A percentile compares a stretch with the other conserved stretches of the same genome.
Evolutionary conservation across 2,113 vertebrate genomes (phyloP).

Genomic region (Chloebia gouldiae): DNA sequence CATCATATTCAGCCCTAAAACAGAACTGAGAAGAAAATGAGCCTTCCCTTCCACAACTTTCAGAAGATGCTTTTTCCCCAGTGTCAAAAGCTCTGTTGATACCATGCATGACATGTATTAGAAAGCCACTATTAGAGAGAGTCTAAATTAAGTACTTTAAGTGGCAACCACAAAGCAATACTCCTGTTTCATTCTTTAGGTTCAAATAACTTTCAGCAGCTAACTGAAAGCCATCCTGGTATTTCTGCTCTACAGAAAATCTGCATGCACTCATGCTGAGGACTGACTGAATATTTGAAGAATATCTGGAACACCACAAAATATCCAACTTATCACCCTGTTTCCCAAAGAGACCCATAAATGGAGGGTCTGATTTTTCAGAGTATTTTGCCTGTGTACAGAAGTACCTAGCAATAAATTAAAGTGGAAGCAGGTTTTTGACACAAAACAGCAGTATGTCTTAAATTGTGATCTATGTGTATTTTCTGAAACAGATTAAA

Average conservation of each 20-base stretch:
- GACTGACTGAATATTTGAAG: background rate
- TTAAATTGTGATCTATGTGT: background rate
- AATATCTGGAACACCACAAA: background rate
- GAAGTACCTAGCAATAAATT: background rate
- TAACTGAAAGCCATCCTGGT: background rate
- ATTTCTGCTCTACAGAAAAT: background rate
- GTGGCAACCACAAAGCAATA: background rate
- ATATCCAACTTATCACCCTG: background rate
- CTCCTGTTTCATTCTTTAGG: background rate
- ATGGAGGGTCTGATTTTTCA: background rate
- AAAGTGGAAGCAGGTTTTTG: background rate
- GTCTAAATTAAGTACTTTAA: background rate
- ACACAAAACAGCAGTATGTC: background rate
- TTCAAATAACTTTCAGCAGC: background rate
- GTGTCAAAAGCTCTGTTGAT: background rate
- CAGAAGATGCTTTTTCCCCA: background rate
- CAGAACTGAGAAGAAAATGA: background rate
- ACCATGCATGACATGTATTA: background rate
- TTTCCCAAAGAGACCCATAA: background rate
- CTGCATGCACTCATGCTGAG: background rate
- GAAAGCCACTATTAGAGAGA: background rate
- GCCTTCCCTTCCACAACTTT: background rate
- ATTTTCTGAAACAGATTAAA: background rate
- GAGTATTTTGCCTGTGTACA: background rate
- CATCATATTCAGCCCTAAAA: background rate